Conservation (phyloP, 2,113 vertebrate species). For the Melozone crissalis region DNA sequence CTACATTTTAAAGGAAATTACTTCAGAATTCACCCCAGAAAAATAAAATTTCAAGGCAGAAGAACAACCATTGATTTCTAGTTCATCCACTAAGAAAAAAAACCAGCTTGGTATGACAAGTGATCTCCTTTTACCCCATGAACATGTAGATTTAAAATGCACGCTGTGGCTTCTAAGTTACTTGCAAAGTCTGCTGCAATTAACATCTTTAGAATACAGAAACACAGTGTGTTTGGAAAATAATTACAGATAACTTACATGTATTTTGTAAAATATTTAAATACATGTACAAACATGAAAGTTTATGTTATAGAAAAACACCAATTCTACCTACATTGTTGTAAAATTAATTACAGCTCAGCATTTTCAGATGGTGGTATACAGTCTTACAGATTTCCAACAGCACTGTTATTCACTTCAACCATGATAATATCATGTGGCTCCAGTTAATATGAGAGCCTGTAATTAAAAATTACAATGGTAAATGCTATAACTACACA, state of each 20-base stretch:
- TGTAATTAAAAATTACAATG: slow-evolving; percentile 58
- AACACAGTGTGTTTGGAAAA: not conserved
- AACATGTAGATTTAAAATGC: not conserved
- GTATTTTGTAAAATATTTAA: not conserved
- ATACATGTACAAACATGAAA: not conserved
- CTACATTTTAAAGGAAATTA: not conserved
- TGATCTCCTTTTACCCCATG: not conserved
- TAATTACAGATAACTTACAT: not conserved
- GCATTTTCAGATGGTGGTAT: not conserved
- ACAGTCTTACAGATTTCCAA: not conserved
- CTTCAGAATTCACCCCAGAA: not conserved
- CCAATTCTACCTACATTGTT: not conserved
- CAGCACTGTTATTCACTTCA: not conserved
- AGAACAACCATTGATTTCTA: not conserved
- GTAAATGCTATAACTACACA: slow-evolving; percentile 47
- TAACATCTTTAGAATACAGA: not conserved
- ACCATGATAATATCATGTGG: slow-evolving; percentile 32
- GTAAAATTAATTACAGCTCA: not conserved
- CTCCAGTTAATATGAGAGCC: slow-evolving; percentile 38
- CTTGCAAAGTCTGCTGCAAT: not conserved
- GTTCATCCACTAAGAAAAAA: not conserved
- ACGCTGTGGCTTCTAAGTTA: not conserved
- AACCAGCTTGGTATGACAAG: not conserved
- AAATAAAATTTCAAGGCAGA: not conserved
- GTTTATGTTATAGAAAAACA: not conserved